Percentiles rank a stretch among this genome's conserved stretches.
Conservation (phyloP, 2,888 invertebrate genomes). For the Zeuzera pyrina region DNA sequence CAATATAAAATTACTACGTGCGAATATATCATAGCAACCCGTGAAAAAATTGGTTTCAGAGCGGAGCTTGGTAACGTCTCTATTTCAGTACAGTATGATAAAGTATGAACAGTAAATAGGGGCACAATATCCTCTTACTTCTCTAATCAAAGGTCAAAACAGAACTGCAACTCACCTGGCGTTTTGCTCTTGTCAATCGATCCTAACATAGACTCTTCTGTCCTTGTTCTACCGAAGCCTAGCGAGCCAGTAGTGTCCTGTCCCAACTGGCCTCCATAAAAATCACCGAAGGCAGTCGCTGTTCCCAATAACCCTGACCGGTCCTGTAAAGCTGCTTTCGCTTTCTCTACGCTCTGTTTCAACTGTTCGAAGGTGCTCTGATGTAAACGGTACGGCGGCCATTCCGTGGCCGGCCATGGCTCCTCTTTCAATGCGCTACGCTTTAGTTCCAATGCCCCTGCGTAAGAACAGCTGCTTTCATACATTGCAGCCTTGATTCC, state of each 20-base stretch:
- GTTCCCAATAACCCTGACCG: slow-evolving; percentile 78
- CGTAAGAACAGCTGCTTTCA: slow-evolving; percentile 95
- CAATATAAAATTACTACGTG: no score
- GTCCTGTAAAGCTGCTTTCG: slow-evolving; percentile 88
- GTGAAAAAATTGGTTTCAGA: no score
- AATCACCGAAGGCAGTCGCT: slow-evolving; percentile 81
- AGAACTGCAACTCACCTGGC: slow-evolving; percentile 43
- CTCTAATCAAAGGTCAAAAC: no score
- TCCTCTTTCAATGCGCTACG: slow-evolving; percentile 74
- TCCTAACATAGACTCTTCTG: slow-evolving; percentile 59
- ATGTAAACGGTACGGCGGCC: slow-evolving; percentile 86
- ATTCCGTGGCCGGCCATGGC: slow-evolving; percentile 77
- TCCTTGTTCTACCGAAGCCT: slow-evolving; percentile 51
- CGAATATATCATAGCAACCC: no score
- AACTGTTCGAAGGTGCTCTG: slow-evolving; percentile 92
- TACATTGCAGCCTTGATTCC: slow-evolving; percentile 80
- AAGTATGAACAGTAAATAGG: no score
- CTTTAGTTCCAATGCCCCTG: slow-evolving; percentile 85
- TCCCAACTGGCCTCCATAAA: slow-evolving; percentile 71
- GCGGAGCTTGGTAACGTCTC: no score
- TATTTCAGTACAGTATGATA: no score
- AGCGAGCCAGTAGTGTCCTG: slow-evolving; percentile 48
- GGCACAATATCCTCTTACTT: no score
- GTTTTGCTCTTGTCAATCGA: slow-evolving; percentile 57
- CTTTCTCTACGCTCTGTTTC: slow-evolving; percentile 92